Conservation (phyloP, 2,888 invertebrate species). For the Orthonychiurus folsomi region DNA sequence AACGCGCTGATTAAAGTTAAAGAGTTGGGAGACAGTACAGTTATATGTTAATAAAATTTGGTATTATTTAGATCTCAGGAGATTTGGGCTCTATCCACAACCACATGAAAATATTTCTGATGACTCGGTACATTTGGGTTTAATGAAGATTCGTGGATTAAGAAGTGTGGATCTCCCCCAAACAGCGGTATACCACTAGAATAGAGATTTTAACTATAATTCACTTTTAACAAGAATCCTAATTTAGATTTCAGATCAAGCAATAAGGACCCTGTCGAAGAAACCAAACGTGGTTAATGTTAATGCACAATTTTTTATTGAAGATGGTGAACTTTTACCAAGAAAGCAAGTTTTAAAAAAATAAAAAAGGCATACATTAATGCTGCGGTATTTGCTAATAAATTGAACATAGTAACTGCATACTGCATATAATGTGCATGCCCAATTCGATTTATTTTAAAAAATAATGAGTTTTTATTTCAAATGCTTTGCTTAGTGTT, state of each 20-base stretch:
- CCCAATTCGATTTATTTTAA: too few relatives aligned
- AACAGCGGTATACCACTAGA: constrained; percentile 30
- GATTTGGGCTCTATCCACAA: constrained; percentile 24
- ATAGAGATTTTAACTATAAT: constrained; percentile 3
- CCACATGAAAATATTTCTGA: constrained; percentile 27
- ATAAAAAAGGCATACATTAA: too few relatives aligned
- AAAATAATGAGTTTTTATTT: too few relatives aligned
- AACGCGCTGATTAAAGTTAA: background rate
- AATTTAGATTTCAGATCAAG: constrained; percentile 23
- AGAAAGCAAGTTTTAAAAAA: too few relatives aligned
- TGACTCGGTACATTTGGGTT: constrained; percentile 20
- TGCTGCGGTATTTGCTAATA: too few relatives aligned
- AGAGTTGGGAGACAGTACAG: background rate
- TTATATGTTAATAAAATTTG: background rate
- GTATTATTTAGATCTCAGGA: constrained; percentile 24
- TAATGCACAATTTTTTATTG: background rate
- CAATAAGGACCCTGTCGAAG: constrained; percentile 15
- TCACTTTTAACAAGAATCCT: background rate
- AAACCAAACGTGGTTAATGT: constrained; percentile 18
- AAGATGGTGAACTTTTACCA: background rate
- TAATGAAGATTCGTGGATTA: constrained; percentile 21
- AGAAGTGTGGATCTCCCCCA: constrained; percentile 23
- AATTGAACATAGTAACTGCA: too few relatives aligned
- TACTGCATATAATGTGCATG: too few relatives aligned
- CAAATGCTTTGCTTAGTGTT: too few relatives aligned